These are phyloP conservation scores for Catocala fraxini DNA, from an alignment of 2,888 invertebrate species.

Conservation along the genomic window DNA sequence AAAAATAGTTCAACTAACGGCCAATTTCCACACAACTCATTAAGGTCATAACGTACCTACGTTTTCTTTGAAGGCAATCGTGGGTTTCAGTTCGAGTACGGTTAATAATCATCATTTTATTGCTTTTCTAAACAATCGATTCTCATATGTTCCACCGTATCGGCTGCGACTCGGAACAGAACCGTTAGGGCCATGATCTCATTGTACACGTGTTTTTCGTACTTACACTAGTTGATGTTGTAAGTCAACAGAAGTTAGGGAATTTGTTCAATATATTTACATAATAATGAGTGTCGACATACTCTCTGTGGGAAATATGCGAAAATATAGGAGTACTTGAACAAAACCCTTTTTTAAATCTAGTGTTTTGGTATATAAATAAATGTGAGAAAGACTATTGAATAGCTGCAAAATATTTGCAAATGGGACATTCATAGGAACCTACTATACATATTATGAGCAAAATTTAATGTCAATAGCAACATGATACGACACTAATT, in stretches of 20 bases:
- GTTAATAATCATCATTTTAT: constrained; percentile 53
- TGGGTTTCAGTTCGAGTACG: constrained; percentile 31
- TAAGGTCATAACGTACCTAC: constrained; percentile 48
- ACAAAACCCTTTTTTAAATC: neutral
- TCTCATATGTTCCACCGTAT: constrained; percentile 62
- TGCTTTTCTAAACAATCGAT: constrained; percentile 72
- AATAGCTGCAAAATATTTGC: too few relatives aligned
- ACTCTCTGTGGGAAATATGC: neutral
- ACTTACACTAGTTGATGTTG: constrained; percentile 17
- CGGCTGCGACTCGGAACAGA: constrained; percentile 47
- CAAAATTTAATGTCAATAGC: constrained; percentile 3
- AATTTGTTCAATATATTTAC: constrained; percentile 6
- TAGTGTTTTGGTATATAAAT: neutral
- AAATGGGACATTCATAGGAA: too few relatives aligned
- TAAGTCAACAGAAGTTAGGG: constrained; percentile 4
- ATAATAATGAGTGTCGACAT: neutral
- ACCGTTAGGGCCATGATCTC: constrained; percentile 77
- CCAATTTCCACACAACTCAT: constrained; percentile 39
- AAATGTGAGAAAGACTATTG: neutral
- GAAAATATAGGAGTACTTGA: constrained; percentile 2
- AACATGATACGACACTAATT: constrained; percentile 19
- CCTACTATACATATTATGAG: neutral
- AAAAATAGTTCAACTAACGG: constrained; percentile 30
- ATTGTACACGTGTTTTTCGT: constrained; percentile 62
- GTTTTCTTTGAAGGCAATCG: constrained; percentile 42